Conservation (phyloP, 92 coral and sea anemone genomes). For the Zoanthus solanderi region DNA sequence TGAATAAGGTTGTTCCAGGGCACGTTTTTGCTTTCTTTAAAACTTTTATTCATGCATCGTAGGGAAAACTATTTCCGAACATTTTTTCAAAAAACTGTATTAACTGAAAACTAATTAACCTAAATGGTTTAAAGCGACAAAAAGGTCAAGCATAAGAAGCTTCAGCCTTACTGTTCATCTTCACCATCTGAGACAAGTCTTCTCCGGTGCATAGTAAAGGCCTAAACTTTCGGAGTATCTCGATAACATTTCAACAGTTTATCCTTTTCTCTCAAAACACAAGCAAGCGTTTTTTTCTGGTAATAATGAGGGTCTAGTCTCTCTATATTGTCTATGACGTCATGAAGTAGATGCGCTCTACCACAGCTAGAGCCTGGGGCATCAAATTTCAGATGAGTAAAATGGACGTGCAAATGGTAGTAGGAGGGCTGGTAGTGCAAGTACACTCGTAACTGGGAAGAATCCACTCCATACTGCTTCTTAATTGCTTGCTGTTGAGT, state of each 20-base stretch:
- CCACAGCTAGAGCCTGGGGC: constrained; percentile 92
- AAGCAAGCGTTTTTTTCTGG: constrained; percentile 85
- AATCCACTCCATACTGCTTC: constrained; percentile 72
- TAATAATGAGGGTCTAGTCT: constrained; percentile 80
- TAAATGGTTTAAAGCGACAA: too few species aligned
- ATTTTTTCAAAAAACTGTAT: too few species aligned
- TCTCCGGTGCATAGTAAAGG: too few species aligned
- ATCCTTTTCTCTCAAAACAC: constrained; percentile 78
- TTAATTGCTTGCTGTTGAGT: constrained; percentile 74
- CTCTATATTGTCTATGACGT: constrained; percentile 92
- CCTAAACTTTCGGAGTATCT: constrained; percentile 58
- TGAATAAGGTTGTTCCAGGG: too few species aligned
- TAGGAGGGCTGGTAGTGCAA: constrained; percentile 97
- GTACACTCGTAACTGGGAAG: constrained; percentile 86
- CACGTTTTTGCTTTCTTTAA: too few species aligned
- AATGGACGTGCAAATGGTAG: constrained; percentile 97
- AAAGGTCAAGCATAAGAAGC: too few species aligned
- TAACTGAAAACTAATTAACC: too few species aligned
- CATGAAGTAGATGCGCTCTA: constrained; percentile 94
- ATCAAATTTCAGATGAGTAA: constrained; percentile 87
- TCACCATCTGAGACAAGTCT: too few species aligned
- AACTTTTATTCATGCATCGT: too few species aligned
- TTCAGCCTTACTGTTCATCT: too few species aligned
- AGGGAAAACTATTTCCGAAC: too few species aligned
- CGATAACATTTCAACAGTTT: constrained; percentile 69